Evolutionary conservation across 2,888 invertebrate genomes (phyloP), one percentile per base, ranked within the genome.

Genomic region (Phragmatobia fuliginosa): DNA sequence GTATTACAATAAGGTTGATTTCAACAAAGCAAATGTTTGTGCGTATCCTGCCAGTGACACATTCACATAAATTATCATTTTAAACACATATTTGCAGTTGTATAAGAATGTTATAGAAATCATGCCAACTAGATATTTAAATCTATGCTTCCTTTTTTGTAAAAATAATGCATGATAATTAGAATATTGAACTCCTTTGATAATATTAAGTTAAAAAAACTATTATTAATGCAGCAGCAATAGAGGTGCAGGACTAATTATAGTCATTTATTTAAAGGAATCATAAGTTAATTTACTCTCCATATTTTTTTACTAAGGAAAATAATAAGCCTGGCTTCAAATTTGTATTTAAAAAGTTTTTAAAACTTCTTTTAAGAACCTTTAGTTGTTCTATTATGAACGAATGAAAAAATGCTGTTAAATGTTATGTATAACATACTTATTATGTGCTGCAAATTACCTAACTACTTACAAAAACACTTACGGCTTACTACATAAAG

Each of bases 21-120:
- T 64, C 67, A 76, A 82, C 80, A 82, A 83, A 83, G 83, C 80
- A 80, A 85, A 86, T 87, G 81, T 74, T 80, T 82, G 75, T 69
- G 73, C 75, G 70, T 81, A 84, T 81, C 83, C 86, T 83, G 84
- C 81, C 84, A 82, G 83, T 79, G 80, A 76, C 77, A 80, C 71
- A 76, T 70, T 74, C 84, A 85, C 84, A 90, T 91, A 88, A 86
- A 92, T 92, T 92, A 92, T 88, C 89, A 90, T 90, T 86, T 84
- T 86, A 88, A 90, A 87, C 77, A 83, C 87, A 88, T 88, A 83
- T 80, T 87, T 76, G 74, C 45, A 38, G 28, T 52, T 67, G 59
- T 71, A 64, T 72, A 69, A 63, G 67, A 63, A 31, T 66, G 56
- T 25, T 64, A 32, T 52, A 64, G 52, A 52, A 52, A 28, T 64